phyloP scores from a whole-genome alignment of 2,113 vertebrate genomes.

The Perca schrenkii region DNA sequence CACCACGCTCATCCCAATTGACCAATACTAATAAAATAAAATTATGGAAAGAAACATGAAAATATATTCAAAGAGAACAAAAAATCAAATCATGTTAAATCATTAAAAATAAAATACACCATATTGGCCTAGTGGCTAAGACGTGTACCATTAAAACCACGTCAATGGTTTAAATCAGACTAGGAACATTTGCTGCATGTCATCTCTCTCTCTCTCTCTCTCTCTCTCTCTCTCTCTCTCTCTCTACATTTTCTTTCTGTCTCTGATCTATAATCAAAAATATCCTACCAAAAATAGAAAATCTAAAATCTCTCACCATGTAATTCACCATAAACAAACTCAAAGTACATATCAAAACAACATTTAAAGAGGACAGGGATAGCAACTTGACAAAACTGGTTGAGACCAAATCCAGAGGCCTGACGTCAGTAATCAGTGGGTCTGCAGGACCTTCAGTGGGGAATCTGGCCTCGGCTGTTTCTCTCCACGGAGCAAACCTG shows the following conservation, averaged over 20 bases:
- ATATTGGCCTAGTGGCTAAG: background rate
- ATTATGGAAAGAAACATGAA: background rate
- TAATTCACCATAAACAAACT: background rate
- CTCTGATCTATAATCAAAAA: background rate
- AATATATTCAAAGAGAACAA: background rate
- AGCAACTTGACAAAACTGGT: background rate
- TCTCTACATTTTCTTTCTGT: background rate
- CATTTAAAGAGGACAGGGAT: background rate
- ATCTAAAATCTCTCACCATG: background rate
- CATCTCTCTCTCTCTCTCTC: background rate
- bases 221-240: background rate
- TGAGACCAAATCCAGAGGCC: slow-evolving; percentile 8
- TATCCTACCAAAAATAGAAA: background rate
- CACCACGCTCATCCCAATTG: background rate
- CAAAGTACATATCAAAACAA: background rate
- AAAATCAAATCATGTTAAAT: background rate
- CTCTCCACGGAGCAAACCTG: background rate
- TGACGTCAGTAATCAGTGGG: background rate
- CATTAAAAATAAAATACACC: background rate
- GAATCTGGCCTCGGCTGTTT: background rate
- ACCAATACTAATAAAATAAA: background rate
- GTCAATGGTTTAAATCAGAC: background rate
- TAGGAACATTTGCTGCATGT: background rate
- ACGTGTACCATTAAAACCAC: background rate
- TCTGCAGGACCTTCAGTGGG: background rate